Evolutionary conservation across 2,113 vertebrate species (phyloP).

Genomic region (Orientallactaga bullata): DNA sequence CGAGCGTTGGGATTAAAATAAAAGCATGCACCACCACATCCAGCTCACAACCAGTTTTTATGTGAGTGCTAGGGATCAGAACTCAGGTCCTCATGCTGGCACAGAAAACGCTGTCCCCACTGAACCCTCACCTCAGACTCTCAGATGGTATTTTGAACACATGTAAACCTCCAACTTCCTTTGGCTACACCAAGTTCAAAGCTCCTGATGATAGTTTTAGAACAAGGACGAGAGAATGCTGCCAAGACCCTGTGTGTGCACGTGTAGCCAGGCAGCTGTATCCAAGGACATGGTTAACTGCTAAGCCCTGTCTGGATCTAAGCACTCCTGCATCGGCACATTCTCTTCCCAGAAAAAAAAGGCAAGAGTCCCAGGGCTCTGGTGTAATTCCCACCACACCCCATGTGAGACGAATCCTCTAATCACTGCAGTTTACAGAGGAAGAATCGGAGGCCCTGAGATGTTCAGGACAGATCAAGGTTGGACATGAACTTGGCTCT

Average conservation of each 20-base stretch:
- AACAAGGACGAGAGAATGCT: neutral
- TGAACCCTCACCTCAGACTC: no score
- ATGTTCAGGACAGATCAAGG: neutral
- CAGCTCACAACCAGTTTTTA: no score
- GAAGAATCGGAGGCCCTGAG: conserved; percentile 11
- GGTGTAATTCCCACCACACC: conserved; percentile 48
- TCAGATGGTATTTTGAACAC: neutral
- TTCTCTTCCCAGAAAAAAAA: conserved; percentile 60
- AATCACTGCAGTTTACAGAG: conserved; percentile 41
- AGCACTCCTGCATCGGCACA: conserved; percentile 66
- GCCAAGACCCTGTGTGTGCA: conserved; percentile 41
- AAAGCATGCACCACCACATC: no score
- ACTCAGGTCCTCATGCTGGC: no score
- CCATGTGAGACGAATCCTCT: neutral
- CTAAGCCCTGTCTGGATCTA: conserved; percentile 57
- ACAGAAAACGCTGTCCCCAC: no score
- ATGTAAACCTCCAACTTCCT: neutral
- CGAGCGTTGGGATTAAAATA: no score
- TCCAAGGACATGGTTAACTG: conserved; percentile 52
- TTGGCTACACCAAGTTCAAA: neutral
- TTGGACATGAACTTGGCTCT: neutral
- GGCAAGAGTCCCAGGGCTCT: neutral
- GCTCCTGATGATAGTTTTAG: neutral
- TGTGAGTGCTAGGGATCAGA: no score
- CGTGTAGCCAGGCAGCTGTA: conserved; percentile 24